phyloP scores from a whole-genome alignment of 2,797 vertebrate species.

The Sebastes alutus region DNA sequence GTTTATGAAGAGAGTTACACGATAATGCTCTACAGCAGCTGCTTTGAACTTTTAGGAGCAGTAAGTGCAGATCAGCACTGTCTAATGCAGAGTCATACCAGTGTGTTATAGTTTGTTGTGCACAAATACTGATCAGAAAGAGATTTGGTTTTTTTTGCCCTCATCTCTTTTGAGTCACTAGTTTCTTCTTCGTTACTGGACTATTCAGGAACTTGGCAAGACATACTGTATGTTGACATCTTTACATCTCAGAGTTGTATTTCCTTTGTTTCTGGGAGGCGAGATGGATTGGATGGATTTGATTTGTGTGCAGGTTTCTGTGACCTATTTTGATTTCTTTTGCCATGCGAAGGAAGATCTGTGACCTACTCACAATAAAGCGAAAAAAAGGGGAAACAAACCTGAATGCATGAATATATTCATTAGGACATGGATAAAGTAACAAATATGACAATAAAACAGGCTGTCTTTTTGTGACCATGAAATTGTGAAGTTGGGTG shows the following conservation, averaged over 20 bases:
- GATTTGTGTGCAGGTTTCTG: no score
- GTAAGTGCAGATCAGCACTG: background rate
- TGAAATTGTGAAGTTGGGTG: no score
- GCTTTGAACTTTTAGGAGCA: background rate
- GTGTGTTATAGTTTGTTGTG: background rate
- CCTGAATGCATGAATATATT: background rate
- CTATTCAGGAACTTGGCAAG: no score
- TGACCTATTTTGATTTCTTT: no score
- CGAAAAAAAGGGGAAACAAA: background rate
- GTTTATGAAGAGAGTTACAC: constrained; percentile 13
- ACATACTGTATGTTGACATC: no score
- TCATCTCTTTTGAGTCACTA: background rate
- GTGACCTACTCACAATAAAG: no score
- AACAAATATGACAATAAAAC: background rate
- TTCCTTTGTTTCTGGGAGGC: no score
- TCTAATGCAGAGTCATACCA: background rate
- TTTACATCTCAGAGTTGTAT: no score
- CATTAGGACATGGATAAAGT: no score
- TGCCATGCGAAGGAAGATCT: no score
- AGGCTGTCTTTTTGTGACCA: no score
- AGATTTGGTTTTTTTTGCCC: background rate
- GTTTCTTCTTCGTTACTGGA: background rate
- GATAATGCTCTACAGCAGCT: background rate
- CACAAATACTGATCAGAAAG: background rate
- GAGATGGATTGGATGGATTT: no score